Evolutionary conservation across 2,888 invertebrate species (phyloP).

Genomic region (Amphimallon solstitiale): DNA sequence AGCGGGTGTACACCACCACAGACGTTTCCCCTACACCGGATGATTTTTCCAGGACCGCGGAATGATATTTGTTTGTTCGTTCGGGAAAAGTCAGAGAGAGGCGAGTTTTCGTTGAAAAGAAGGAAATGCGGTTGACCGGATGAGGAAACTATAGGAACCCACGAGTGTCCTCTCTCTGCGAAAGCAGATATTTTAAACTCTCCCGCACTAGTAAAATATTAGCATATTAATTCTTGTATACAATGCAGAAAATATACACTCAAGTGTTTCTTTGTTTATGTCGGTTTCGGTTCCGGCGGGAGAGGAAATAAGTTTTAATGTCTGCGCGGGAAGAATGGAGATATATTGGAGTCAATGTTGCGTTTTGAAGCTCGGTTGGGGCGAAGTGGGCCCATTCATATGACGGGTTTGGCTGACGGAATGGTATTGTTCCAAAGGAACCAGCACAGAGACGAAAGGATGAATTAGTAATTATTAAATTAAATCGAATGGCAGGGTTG

Average conservation of each 20-base stretch:
- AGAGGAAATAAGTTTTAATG: slow-evolving; percentile 55
- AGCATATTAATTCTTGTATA: slow-evolving; percentile 61
- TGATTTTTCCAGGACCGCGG: slow-evolving; percentile 28
- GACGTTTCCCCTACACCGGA: slow-evolving; percentile 20
- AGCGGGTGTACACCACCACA: slow-evolving; percentile 13
- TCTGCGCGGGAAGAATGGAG: slow-evolving; percentile 43
- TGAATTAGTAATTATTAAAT: no score
- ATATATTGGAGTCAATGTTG: slow-evolving; percentile 36
- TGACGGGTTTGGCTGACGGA: slow-evolving; percentile 15
- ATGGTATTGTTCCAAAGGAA: slow-evolving; percentile 13
- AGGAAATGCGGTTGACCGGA: slow-evolving; percentile 58
- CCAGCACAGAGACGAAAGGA: no score
- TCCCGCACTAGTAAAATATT: slow-evolving; percentile 56
- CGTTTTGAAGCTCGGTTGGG: slow-evolving; percentile 15
- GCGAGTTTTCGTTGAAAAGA: slow-evolving; percentile 34
- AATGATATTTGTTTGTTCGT: slow-evolving; percentile 28
- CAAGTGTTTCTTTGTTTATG: slow-evolving; percentile 56
- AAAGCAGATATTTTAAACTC: slow-evolving; percentile 55
- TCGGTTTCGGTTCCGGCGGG: slow-evolving; percentile 45
- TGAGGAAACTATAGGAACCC: slow-evolving; percentile 56
- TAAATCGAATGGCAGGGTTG: no score
- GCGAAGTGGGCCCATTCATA: not conserved
- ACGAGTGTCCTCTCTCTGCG: slow-evolving; percentile 55
- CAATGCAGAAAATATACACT: slow-evolving; percentile 58
- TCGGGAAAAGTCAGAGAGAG: slow-evolving; percentile 26